phyloP scores from a whole-genome alignment of 1,140 invertebrate species.

The Tetragonula clypearis region DNA sequence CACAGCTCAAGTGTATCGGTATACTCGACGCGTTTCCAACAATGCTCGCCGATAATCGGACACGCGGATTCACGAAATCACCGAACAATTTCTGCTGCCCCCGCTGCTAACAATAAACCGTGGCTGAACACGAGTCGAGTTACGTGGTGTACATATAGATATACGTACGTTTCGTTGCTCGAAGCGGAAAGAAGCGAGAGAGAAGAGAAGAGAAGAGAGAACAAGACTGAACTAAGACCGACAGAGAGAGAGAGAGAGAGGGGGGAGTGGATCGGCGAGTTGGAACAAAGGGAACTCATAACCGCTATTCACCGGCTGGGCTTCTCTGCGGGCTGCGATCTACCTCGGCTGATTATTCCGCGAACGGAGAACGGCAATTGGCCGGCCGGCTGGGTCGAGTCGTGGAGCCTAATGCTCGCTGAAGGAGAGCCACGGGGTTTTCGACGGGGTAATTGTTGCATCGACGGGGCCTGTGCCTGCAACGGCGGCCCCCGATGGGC shows the following conservation, averaged over 20 bases:
- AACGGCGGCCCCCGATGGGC: slow-evolving; percentile 19
- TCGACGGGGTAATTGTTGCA: slow-evolving; percentile 43
- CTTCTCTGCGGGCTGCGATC: slow-evolving; percentile 37
- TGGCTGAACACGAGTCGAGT: neutral
- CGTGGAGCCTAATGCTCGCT: slow-evolving; percentile 28
- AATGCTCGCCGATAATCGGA: slow-evolving; percentile 7
- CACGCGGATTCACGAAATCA: neutral
- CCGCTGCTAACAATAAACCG: neutral
- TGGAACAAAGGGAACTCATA: slow-evolving; percentile 73
- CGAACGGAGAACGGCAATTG: slow-evolving; percentile 50
- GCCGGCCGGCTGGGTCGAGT: neutral
- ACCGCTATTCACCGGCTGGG: slow-evolving; percentile 50
- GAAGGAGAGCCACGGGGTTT: slow-evolving; percentile 18
- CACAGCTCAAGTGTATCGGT: neutral
- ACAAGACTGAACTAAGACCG: neutral
- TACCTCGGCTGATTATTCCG: slow-evolving; percentile 48
- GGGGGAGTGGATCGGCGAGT: slow-evolving; percentile 65
- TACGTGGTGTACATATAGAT: too few species aligned
- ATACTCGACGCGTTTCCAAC: neutral
- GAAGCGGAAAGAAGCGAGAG: neutral
- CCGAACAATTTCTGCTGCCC: slow-evolving; percentile 5
- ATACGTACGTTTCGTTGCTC: neutral
- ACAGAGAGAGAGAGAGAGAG: too few species aligned
- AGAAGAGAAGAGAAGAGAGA: neutral
- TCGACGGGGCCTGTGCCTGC: slow-evolving; percentile 3